phyloP scores from a whole-genome alignment of 2,113 vertebrate genomes.

The Stegastes partitus region DNA sequence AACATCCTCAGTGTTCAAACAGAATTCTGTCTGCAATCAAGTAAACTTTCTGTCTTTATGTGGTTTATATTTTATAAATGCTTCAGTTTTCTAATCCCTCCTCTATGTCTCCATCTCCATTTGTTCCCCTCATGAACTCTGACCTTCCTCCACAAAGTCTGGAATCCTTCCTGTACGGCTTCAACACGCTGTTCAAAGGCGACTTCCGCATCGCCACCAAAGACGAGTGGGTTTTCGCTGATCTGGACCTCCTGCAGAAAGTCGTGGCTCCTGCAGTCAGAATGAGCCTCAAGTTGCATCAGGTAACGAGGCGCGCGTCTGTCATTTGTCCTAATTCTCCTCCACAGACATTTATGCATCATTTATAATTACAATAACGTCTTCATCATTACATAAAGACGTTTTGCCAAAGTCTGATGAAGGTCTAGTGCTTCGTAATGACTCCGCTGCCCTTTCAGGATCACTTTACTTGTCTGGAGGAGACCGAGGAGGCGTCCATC shows the following conservation, averaged over 20 bases:
- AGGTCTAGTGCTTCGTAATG: background rate
- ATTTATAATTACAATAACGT: too few relatives aligned
- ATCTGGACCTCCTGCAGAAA: conserved; percentile 95
- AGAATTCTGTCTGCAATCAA: background rate
- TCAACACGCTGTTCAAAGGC: conserved; percentile 96
- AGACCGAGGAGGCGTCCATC: conserved; percentile 92
- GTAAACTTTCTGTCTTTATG: background rate
- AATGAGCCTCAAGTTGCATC: conserved; percentile 98
- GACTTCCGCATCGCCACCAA: conserved; percentile 93
- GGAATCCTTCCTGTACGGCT: conserved; percentile 96
- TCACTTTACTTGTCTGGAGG: conserved; percentile 98
- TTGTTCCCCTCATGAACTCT: background rate
- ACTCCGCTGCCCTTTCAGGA: conserved; percentile 81
- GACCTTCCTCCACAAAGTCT: conserved; percentile 82
- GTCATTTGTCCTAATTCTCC: background rate
- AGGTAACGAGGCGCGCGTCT: conserved; percentile 82
- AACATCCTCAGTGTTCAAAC: background rate
- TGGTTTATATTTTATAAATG: background rate
- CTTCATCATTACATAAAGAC: too few relatives aligned
- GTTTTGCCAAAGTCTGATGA: background rate
- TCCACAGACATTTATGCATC: too few relatives aligned
- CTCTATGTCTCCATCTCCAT: conserved; percentile 6
- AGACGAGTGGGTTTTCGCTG: conserved; percentile 98
- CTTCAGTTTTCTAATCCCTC: background rate
- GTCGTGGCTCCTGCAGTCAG: conserved; percentile 95